Percentiles rank a stretch among this genome's conserved stretches.
Conservation (phyloP, 2,797 vertebrate species). For the Anolis apletophallus region DNA sequence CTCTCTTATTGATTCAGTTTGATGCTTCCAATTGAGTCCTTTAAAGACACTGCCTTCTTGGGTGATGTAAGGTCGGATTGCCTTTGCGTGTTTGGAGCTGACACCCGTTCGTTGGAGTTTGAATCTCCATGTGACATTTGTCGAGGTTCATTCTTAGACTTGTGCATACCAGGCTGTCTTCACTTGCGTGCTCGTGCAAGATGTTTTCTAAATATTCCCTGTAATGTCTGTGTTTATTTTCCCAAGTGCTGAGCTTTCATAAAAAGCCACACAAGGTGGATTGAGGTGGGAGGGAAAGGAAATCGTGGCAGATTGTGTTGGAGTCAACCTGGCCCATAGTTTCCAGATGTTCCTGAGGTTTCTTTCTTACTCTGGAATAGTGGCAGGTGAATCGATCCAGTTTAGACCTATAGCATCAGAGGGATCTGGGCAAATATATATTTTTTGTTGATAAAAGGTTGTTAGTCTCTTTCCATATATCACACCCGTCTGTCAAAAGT, state of each 20-base stretch:
- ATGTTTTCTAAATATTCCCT: background rate
- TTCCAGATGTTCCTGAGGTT: background rate
- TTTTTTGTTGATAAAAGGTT: too few species aligned
- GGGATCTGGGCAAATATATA: too few species aligned
- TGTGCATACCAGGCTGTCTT: conserved; percentile 32
- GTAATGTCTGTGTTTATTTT: conserved; percentile 50
- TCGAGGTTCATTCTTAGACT: conserved; percentile 27
- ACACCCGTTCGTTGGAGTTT: conserved; percentile 49
- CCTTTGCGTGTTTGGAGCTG: conserved; percentile 8
- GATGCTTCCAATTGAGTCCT: background rate
- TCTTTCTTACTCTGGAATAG: too few species aligned
- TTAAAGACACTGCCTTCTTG: background rate
- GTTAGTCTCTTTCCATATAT: too few species aligned
- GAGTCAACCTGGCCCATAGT: background rate
- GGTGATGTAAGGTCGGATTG: background rate
- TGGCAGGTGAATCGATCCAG: too few species aligned
- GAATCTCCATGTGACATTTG: conserved; percentile 45
- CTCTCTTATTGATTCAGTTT: too few species aligned
- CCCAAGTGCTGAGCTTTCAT: conserved; percentile 47
- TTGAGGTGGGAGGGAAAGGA: background rate
- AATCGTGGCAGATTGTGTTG: background rate
- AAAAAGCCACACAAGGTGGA: conserved; percentile 24
- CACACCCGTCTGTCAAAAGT: too few species aligned
- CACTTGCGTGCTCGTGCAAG: conserved; percentile 44
- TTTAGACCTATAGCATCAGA: too few species aligned